Base-by-base conservation (phyloP, 2,113 vertebrate species). In the Oncorhynchus keta region DNA sequence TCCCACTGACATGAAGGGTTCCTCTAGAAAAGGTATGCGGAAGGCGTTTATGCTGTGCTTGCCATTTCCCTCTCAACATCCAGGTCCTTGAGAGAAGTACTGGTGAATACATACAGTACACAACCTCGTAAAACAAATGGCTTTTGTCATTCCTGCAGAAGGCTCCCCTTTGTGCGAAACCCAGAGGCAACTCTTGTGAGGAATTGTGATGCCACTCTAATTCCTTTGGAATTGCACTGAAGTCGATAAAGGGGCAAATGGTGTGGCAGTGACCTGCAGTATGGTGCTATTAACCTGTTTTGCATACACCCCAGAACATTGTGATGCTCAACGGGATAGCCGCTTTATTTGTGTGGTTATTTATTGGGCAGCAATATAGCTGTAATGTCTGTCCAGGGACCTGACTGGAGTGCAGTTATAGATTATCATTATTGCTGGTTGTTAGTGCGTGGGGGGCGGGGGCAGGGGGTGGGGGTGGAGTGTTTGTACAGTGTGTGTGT, bases 381-480 rank as follows among this genome's bases (percentile, higher is more conserved):
- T 89, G 91, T 92, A 91, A 91, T 91, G 89, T 89, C 84, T 88
- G 89, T 93, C 87, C 86, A 87, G 90, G 90, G 89, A 87, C 85
- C 93, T 89, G 81, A 86, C 92, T 94, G 92, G 91, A 94, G 93
- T 91, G 89, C 92, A 88, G 89, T 92, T 94, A 90, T 91, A 92
- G 91, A 93, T 92, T 90, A 93, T 91, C 90, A 91, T 93, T 91
- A 93, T 93, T 92, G 91, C 91, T 91, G 89, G 83, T 83, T 89
- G 76, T 79, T 77, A 66, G 76, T 18, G 85, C 75, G 77, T 55
- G 83, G 45, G 65, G 35, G 4, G 30, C 0, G 3, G 24, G 24
- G 24, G 24, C 1, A 1, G 74, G 61, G 75, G 73, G 75, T 76
- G 30, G 32, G 32, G 5, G 1, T 35, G 71, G 81, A 74, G 78